Percentiles rank a stretch among this genome's conserved stretches.
phyloP scores from a whole-genome alignment of 2,888 invertebrate species.

The Emmelina monodactyla region DNA sequence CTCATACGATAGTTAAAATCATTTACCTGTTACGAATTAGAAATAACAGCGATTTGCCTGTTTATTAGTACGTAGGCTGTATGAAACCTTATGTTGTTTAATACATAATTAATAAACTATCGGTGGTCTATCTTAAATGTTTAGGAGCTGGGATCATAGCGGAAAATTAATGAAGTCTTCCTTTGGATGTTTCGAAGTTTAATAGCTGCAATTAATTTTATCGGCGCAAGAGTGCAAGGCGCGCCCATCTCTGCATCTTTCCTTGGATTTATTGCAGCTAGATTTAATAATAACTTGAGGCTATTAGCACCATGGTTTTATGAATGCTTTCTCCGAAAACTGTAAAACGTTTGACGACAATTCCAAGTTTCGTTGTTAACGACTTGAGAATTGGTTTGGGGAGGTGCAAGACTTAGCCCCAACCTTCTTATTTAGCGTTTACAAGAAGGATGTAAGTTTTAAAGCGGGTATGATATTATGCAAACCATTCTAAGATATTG shows the following conservation, averaged over 20 bases:
- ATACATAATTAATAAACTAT: conserved; percentile 52
- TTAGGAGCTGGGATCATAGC: conserved; percentile 45
- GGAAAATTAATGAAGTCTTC: conserved; percentile 62
- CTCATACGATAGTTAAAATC: too few relatives aligned
- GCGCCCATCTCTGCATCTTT: not conserved
- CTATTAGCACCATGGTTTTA: conserved; percentile 15
- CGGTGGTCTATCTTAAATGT: conserved; percentile 41
- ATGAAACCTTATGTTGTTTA: conserved; percentile 24
- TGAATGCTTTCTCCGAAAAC: conserved; percentile 1
- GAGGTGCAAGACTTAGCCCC: too few relatives aligned
- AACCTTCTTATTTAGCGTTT: too few relatives aligned
- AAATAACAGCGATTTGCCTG: too few relatives aligned
- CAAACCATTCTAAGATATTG: too few relatives aligned
- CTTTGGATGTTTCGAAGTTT: conserved; percentile 53
- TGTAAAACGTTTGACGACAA: not conserved
- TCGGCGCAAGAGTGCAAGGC: conserved; percentile 38
- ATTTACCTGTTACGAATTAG: too few relatives aligned
- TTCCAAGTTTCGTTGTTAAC: not conserved
- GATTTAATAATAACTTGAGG: conserved; percentile 21
- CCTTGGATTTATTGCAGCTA: conserved; percentile 17
- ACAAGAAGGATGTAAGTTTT: too few relatives aligned
- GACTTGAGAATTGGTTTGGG: not conserved
- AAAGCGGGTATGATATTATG: too few relatives aligned
- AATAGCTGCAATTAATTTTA: conserved; percentile 60
- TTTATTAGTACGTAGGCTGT: too few relatives aligned